Evolutionary conservation across 2,113 vertebrate genomes (phyloP), one percentile per base, ranked within the genome.

Genomic region (Budorcas taxicolor): DNA sequence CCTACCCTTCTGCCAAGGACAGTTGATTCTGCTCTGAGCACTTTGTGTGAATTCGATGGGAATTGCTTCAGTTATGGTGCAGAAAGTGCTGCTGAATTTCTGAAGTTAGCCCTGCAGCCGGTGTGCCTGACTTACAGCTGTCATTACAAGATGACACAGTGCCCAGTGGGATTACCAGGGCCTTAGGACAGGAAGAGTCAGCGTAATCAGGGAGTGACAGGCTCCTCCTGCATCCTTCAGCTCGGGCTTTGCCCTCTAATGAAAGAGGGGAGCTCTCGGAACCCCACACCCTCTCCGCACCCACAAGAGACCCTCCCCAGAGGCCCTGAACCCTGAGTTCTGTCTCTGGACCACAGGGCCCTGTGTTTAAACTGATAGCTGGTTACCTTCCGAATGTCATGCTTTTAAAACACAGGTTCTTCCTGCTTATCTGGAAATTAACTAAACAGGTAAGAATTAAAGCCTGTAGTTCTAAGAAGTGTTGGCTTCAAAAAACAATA

Each of bases 241-340:
- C 84, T 36, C 13, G 33, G 1, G 84, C 14, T 4, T 15, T 15
- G 47, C 3, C 15, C 33, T 62, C 33, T 45, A 5, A 31, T 3
- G 33, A 16, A 17, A 5, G 1, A 5, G 12, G 25, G 7, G 45
- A 17, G 4, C 57, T 31, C 21, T 40, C 29, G 15, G 80, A 78
- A 29, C 40, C 60, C 13, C 0, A 7, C 12, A 52, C n/a, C 1
- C 2, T 40, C 40, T 52, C 0, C 0, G 3, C 64, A 9, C 13
- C 90, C n/a, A 21, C 8, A 0, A 0, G 27, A 87, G 40, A 57
- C 36, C 11, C 2, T 55, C 52, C 23, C 60, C 71, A 33, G 19
- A 81, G 4, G 47, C 15, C 43, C 53, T 62, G 57, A n/a, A 58
- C 67, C 50, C 29, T 76, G 53, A 27, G 15, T 6, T 45, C n/a